Percentiles rank a stretch among this genome's conserved stretches.
Conservation (phyloP, 35 echinoderm and acorn worm species). For the Eucidaris tribuloides region DNA sequence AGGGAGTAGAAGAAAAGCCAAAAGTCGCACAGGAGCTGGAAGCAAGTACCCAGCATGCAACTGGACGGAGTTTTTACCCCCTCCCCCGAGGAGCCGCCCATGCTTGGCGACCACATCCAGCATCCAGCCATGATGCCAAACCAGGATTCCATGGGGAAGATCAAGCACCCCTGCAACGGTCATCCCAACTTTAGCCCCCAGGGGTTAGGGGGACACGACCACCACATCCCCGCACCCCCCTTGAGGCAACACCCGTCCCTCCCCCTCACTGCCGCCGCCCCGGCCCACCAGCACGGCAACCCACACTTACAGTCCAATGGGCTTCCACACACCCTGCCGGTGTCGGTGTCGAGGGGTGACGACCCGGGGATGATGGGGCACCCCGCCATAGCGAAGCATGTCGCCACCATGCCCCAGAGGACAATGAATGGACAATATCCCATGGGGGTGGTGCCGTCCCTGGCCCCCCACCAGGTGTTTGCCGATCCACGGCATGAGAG, state of each 20-base stretch:
- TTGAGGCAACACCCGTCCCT: conserved; percentile 21
- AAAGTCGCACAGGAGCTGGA: not conserved
- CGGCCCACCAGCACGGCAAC: not conserved
- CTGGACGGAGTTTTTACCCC: conserved; percentile 86
- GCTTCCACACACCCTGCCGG: conserved; percentile 12
- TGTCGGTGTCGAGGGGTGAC: not conserved
- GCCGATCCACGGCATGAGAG: conserved; percentile 87
- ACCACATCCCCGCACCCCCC: not conserved
- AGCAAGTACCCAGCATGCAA: conserved; percentile 59
- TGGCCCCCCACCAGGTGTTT: conserved; percentile 75
- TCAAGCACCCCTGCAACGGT: not conserved
- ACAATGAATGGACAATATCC: too few species aligned
- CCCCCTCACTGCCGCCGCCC: too few species aligned
- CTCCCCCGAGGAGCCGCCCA: conserved; percentile 72
- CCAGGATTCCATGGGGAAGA: not conserved
- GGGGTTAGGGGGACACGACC: not conserved
- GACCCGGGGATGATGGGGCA: not conserved
- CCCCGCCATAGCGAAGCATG: too few species aligned
- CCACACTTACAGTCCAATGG: conserved; percentile 10
- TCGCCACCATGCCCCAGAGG: too few species aligned
- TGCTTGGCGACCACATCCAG: conserved; percentile 32
- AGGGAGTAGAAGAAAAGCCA: conserved; percentile 25
- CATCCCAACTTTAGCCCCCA: too few species aligned
- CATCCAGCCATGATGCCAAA: not conserved
- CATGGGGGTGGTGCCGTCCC: not conserved